phyloP scores from a whole-genome alignment of 2,113 vertebrate species.

The Aviceda subcristata region DNA sequence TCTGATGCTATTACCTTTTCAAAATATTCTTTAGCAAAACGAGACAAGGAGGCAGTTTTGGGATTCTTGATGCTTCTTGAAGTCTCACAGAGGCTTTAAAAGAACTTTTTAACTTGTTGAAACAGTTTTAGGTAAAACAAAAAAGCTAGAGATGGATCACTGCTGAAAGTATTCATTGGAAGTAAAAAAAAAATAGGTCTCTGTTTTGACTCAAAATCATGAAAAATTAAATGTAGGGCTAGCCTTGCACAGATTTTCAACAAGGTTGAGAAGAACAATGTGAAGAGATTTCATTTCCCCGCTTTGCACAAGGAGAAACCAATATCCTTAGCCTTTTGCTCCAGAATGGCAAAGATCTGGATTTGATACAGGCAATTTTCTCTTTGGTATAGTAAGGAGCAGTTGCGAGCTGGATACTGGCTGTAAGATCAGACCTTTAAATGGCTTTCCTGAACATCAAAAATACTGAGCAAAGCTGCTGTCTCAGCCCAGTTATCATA shows the following conservation, averaged over 20 bases:
- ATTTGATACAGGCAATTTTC: background rate
- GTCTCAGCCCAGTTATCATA: background rate
- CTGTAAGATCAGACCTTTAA: background rate
- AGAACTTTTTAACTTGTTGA: background rate
- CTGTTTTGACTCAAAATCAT: background rate
- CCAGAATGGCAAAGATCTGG: background rate
- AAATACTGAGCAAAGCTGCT: background rate
- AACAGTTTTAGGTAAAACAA: background rate
- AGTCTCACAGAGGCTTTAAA: background rate
- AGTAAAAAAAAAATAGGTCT: background rate
- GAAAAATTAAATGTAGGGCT: background rate
- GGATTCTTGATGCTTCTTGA: background rate
- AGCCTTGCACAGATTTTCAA: background rate
- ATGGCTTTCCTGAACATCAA: background rate
- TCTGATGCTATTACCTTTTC: background rate
- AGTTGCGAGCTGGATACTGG: background rate
- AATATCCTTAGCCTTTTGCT: background rate
- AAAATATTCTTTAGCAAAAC: background rate
- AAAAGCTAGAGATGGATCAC: background rate
- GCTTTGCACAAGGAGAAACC: background rate
- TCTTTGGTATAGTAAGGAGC: background rate
- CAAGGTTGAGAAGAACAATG: background rate
- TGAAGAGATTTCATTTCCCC: background rate
- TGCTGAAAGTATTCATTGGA: background rate
- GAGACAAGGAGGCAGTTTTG: accelerated